Evolutionary conservation across 2,797 vertebrate species (phyloP).

Genomic region (Alfaro cultratus): DNA sequence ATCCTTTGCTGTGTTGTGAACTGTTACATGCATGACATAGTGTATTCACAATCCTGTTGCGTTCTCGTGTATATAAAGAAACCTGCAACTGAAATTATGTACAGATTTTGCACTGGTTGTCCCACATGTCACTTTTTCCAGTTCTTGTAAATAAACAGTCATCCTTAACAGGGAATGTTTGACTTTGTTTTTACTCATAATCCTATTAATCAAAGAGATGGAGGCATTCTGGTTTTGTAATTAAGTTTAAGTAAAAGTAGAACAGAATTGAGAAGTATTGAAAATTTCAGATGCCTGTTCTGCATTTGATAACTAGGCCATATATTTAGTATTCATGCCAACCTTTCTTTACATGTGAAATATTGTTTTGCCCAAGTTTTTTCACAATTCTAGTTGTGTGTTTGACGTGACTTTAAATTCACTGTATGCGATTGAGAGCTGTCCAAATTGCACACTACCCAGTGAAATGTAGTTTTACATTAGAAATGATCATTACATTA

Average conservation of each 20-base stretch:
- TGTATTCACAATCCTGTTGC: constrained; percentile 66
- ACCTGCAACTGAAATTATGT: constrained; percentile 78
- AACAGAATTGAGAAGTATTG: not conserved
- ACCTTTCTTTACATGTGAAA: not conserved
- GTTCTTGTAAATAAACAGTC: constrained; percentile 83
- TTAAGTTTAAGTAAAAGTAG: not conserved
- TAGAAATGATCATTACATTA: not conserved
- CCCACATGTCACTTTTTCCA: constrained; percentile 75
- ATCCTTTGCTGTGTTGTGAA: constrained; percentile 74
- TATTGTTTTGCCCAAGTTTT: not conserved
- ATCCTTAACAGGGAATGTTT: constrained; percentile 15
- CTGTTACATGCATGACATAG: constrained; percentile 81
- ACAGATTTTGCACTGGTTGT: constrained; percentile 85
- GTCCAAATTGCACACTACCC: not conserved
- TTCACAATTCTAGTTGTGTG: not conserved
- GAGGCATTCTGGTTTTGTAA: not conserved
- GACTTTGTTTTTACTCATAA: not conserved
- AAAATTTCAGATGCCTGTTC: not conserved
- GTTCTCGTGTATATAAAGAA: constrained; percentile 79
- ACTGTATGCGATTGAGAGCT: not conserved
- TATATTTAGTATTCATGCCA: not conserved
- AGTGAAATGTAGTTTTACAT: not conserved
- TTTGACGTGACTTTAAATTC: not conserved
- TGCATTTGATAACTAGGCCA: not conserved
- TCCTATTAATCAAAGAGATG: not conserved